Conservation (phyloP, 2,113 vertebrate species). For the Tautogolabrus adspersus region DNA sequence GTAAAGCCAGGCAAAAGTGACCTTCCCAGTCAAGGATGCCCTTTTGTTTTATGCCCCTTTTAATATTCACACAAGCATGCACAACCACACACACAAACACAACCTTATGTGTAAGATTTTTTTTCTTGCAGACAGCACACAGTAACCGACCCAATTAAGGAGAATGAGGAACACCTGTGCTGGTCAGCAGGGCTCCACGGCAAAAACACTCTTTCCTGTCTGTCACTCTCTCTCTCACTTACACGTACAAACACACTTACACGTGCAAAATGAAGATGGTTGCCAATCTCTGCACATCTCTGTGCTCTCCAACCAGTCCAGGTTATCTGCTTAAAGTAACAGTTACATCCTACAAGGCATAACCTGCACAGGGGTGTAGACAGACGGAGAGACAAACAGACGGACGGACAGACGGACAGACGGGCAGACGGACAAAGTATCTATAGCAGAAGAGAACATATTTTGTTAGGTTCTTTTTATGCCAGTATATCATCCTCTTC, state of each 20-base stretch:
- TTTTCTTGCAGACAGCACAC: constrained; percentile 27
- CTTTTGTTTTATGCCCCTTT: background rate
- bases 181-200: constrained; percentile 46
- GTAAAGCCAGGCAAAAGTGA: constrained; percentile 24
- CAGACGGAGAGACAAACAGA: no score
- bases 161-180: constrained; percentile 62
- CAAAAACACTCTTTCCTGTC: constrained; percentile 1
- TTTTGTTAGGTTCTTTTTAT: no score
- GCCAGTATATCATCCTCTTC: no score
- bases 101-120: background rate
- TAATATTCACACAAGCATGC: background rate
- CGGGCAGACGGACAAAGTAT: no score
- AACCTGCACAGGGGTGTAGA: no score
- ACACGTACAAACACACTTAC: constrained; percentile 2
- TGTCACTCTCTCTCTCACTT: constrained; percentile 11
- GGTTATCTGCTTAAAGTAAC: no score
- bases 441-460: no score
- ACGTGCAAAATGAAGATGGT: constrained; percentile 70
- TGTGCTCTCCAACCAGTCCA: constrained; percentile 67
- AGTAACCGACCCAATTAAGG: constrained; percentile 55
- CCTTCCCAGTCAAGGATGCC: constrained; percentile 34
- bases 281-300: constrained; percentile 62
- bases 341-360: no score
- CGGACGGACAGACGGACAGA: no score
- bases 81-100: constrained; percentile 15